phyloP scores from a whole-genome alignment of 1,140 invertebrate genomes.

The Anthonomus grandis region DNA sequence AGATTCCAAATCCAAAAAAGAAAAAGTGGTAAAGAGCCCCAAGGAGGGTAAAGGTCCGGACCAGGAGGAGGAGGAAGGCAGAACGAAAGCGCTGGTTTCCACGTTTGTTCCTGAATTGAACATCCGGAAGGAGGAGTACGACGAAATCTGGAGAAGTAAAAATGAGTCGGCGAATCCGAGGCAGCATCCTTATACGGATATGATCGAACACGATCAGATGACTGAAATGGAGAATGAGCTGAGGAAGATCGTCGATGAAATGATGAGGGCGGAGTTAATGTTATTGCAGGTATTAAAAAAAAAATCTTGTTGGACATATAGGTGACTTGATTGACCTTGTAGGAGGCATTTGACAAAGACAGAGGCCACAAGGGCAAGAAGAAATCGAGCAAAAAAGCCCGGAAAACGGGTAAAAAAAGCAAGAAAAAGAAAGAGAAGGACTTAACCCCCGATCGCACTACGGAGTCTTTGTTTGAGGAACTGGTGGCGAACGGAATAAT shows the following conservation, averaged over 20 bases:
- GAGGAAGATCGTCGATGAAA: slow-evolving; percentile 76
- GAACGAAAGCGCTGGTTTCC: slow-evolving; percentile 55
- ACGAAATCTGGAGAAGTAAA: slow-evolving; percentile 77
- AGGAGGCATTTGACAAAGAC: slow-evolving; percentile 72
- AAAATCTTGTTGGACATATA: too few relatives aligned
- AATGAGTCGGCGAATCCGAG: slow-evolving; percentile 63
- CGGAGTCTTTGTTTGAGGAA: slow-evolving; percentile 89
- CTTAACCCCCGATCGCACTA: slow-evolving; percentile 86
- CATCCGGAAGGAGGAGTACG: slow-evolving; percentile 60
- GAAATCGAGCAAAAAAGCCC: slow-evolving; percentile 75
- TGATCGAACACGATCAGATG: slow-evolving; percentile 80
- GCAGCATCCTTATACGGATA: slow-evolving; percentile 74
- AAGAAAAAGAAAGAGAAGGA: slow-evolving; percentile 96
- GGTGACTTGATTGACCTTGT: not conserved
- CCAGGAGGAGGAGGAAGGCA: slow-evolving; percentile 52
- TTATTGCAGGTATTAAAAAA: slow-evolving; percentile 72
- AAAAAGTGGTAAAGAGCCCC: slow-evolving; percentile 56
- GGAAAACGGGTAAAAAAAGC: slow-evolving; percentile 77
- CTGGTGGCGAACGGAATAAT: slow-evolving; percentile 87
- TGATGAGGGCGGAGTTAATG: slow-evolving; percentile 80
- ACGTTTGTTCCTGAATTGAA: slow-evolving; percentile 58
- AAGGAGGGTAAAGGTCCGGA: slow-evolving; percentile 55
- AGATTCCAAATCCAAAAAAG: slow-evolving; percentile 71
- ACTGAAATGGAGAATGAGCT: slow-evolving; percentile 81
- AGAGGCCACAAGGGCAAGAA: slow-evolving; percentile 72